Conservation (phyloP, 2,113 vertebrate species). For the Cnemophilus loriae region DNA sequence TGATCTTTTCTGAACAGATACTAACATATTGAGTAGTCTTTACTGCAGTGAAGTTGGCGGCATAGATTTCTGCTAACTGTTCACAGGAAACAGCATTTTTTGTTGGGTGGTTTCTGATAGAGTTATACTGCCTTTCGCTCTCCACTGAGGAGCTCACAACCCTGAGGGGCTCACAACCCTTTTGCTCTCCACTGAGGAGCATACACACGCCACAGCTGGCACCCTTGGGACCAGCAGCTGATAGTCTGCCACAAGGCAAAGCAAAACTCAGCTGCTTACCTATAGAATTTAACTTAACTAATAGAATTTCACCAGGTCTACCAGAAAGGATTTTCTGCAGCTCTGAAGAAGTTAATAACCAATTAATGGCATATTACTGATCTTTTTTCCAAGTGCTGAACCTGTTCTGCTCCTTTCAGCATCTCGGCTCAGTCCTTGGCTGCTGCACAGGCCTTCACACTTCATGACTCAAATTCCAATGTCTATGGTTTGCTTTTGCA, state of each 20-base stretch:
- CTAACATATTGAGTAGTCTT: background rate
- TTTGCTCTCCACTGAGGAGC: background rate
- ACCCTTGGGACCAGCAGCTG: background rate
- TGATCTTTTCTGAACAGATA: background rate
- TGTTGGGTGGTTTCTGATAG: background rate
- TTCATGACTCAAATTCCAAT: background rate
- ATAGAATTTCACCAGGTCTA: background rate
- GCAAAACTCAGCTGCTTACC: background rate
- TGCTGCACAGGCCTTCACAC: background rate
- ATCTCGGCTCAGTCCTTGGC: background rate
- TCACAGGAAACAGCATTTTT: background rate
- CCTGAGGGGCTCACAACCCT: background rate
- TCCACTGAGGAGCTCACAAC: background rate
- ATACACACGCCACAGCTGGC: fast-evolving
- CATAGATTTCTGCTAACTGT: background rate
- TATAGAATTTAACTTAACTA: background rate
- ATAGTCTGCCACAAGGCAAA: background rate
- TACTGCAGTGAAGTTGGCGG: background rate
- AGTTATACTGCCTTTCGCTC: background rate
- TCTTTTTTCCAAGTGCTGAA: background rate
- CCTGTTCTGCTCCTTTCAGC: background rate
- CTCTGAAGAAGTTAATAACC: background rate
- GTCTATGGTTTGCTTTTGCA: background rate
- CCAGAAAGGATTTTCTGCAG: background rate
- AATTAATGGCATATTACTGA: background rate